Evolutionary conservation across 2,113 vertebrate species (phyloP).

Genomic region (Orcinus orca): DNA sequence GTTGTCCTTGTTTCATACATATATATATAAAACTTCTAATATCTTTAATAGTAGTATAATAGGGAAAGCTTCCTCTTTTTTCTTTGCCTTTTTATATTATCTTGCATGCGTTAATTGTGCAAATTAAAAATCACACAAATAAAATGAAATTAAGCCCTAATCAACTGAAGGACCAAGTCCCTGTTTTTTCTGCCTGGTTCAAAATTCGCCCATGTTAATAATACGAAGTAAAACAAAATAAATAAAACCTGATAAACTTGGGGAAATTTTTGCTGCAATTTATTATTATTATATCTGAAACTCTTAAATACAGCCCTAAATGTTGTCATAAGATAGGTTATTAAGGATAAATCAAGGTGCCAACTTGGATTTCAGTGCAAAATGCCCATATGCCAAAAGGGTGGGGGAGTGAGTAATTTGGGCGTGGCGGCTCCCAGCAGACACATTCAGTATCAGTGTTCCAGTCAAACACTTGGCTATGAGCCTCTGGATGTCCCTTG

Average conservation of each 20-base stretch:
- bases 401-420: slow-evolving; percentile 69
- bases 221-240: slow-evolving; percentile 1
- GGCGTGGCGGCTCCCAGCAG: slow-evolving; percentile 58
- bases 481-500: slow-evolving; percentile 73
- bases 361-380: slow-evolving; percentile 68
- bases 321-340: background rate
- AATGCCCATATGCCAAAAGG: slow-evolving; percentile 51
- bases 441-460: slow-evolving; percentile 59
- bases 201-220: background rate
- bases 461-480: slow-evolving; percentile 77
- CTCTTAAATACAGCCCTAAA: slow-evolving; percentile 23
- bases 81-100: background rate
- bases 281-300: background rate
- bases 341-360: slow-evolving; percentile 45
- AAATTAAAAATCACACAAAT: background rate
- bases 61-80: background rate
- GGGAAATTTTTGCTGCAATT: background rate
- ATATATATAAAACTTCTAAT: background rate
- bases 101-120: background rate
- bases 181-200: background rate
- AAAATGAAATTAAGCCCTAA: background rate
- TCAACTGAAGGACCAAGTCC: background rate
- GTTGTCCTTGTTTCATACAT: background rate
- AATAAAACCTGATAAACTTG: slow-evolving; percentile 8
- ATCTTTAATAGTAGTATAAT: background rate